These are phyloP conservation scores for Mohoua ochrocephala DNA, from an alignment of 2,113 vertebrate genomes.

Conservation along the genomic window DNA sequence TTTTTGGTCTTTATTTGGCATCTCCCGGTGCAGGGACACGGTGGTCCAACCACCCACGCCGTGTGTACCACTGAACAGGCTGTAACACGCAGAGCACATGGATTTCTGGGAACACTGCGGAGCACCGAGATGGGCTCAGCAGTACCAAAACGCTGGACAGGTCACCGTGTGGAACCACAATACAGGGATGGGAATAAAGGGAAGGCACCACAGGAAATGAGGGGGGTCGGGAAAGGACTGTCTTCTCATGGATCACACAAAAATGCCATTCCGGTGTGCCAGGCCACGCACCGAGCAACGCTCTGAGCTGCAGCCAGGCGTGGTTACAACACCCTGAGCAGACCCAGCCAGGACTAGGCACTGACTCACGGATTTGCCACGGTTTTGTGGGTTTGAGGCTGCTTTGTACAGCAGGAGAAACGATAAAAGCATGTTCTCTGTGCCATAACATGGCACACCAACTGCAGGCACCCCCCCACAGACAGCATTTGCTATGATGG, in stretches of 20 bases:
- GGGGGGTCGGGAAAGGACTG: not conserved
- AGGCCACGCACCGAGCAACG: not conserved
- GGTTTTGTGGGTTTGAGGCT: not conserved
- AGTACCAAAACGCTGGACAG: fast-evolving
- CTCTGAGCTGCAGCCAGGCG: slow-evolving; percentile 26
- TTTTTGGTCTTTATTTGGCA: not conserved
- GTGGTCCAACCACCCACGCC: not conserved
- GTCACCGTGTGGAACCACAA: fast-evolving
- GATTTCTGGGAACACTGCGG: not conserved
- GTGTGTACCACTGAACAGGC: not conserved
- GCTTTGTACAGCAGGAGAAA: not conserved
- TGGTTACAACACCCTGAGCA: slow-evolving; percentile 3
- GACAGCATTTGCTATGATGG: not conserved
- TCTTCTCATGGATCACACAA: not conserved
- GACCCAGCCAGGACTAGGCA: not conserved
- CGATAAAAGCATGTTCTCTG: not conserved
- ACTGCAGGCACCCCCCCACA: not conserved
- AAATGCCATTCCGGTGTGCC: not conserved
- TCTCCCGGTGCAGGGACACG: not conserved
- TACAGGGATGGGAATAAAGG: fast-evolving
- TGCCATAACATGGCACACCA: not conserved
- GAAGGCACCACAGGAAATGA: not conserved
- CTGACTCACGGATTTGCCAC: not conserved
- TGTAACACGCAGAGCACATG: not conserved
- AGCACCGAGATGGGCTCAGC: fast-evolving